Base-by-base conservation (phyloP, 1,140 invertebrate genomes). In the Tenebrio molitor region DNA sequence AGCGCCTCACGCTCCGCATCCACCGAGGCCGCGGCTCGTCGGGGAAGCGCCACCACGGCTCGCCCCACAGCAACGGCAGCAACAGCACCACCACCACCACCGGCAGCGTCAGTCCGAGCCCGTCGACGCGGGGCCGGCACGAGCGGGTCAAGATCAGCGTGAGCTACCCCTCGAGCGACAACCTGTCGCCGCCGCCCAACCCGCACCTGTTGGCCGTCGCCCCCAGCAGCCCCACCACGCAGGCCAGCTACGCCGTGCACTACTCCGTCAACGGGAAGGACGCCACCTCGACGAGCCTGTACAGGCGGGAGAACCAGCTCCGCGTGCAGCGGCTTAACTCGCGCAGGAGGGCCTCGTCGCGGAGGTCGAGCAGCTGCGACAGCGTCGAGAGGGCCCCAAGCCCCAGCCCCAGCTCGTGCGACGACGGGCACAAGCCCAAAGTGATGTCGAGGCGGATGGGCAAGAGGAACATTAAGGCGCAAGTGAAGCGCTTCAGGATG, bases 1-100 rank as follows among this genome's bases (percentile, higher is more conserved):
- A 96, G 81, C 89, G 94, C 36, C 85, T 98, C 23, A 97, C 96
- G 0, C 83, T 98, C 71, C 89, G 97, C 67, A 97, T 98, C 76
- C 97, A 98, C 83, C 86, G 96, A 4, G 95, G 95, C 1, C 86
- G 89, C 7, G 88, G 88, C 65, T 90, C 81, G 73, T 88, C 83
- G 77, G 87, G 74, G 78, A 85, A 77, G 82, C 83, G 84, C 3
- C 85, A 86, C 41, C 79, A 82, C 58, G 87, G 86, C 1, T 88
- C 87, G 1, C 87, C 87, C 1, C 81, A 88, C 10, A 90, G 89
- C 72, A 90, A 87, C 36, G 89, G 80, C 14, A 87, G 87, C 44
- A 86, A 87, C 75, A 88, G 86, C 10, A 87, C 85, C 8, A 87
- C 86, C 50, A 88, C 85, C 2, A 89, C 85, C 0, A 88, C 85